phyloP scores from a whole-genome alignment of 2,113 vertebrate species.

The Telmatochromis brichardi region DNA sequence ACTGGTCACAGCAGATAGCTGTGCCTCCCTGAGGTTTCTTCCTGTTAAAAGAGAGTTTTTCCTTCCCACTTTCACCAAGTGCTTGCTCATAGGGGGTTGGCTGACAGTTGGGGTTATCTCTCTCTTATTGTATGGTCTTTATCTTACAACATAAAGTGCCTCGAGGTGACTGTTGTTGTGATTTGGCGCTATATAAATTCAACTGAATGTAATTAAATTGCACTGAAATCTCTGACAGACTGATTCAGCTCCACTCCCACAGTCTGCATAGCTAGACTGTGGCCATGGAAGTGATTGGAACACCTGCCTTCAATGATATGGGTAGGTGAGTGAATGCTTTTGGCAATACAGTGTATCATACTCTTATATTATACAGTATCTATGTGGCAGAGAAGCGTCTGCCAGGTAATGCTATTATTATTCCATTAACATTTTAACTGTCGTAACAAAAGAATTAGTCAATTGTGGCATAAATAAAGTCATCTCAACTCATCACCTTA shows the following conservation, averaged over 20 bases:
- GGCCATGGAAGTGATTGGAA: not conserved
- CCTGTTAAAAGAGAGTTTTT: not conserved
- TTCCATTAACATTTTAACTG: not conserved
- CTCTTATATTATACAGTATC: not conserved
- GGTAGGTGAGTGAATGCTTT: not conserved
- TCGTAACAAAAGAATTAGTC: not conserved
- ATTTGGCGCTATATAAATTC: not conserved
- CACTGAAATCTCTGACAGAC: not conserved
- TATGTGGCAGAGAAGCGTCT: not conserved
- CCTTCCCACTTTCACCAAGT: not conserved
- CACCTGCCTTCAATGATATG: not conserved
- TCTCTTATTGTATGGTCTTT: not conserved
- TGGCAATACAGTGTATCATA: not conserved
- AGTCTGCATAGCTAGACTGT: not conserved
- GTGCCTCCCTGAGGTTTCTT: not conserved
- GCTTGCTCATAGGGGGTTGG: not conserved
- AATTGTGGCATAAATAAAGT: not conserved
- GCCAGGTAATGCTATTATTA: not conserved
- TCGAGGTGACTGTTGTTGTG: not conserved
- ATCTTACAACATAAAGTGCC: not conserved
- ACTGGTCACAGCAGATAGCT: not conserved
- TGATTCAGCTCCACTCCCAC: not conserved
- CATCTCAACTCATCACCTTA: not conserved
- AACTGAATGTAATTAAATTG: not conserved
- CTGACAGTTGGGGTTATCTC: not conserved